These are phyloP conservation scores for Drosophila jambulina DNA, from an alignment of 1,140 invertebrate species.

Conservation along the genomic window DNA sequence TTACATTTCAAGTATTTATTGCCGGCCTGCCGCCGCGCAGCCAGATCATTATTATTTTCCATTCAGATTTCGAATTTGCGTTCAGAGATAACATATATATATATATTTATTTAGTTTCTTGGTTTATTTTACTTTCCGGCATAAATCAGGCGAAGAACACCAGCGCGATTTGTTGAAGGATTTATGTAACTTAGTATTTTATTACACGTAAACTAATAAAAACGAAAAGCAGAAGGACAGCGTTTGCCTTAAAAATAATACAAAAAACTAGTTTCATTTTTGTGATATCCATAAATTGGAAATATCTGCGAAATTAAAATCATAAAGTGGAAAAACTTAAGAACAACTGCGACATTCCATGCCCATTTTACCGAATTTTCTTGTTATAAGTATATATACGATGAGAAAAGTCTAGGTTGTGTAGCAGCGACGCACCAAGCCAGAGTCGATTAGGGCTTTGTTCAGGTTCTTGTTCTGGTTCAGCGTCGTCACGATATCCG, in stretches of 20 bases:
- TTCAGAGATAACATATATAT: conserved; percentile 46
- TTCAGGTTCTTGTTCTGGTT: conserved; percentile 51
- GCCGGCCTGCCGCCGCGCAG: conserved; percentile 42
- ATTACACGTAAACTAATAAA: conserved; percentile 85
- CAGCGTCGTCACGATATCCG: background rate
- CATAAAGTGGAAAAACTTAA: background rate
- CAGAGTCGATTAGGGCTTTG: conserved; percentile 45
- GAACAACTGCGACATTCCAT: background rate
- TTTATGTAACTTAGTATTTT: conserved; percentile 85
- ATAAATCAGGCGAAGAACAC: conserved; percentile 62
- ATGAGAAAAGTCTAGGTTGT: background rate
- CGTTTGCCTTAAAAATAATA: conserved; percentile 84
- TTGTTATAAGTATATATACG: background rate
- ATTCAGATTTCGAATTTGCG: conserved; percentile 45
- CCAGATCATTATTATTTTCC: conserved; percentile 56
- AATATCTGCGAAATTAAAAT: background rate
- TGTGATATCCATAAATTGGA: background rate
- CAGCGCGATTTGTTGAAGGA: conserved; percentile 67
- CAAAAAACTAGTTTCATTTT: conserved; percentile 36
- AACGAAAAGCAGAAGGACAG: conserved; percentile 84
- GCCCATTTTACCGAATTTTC: background rate
- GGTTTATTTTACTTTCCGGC: conserved; percentile 61
- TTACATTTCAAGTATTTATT: conserved; percentile 72
- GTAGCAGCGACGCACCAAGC: conserved; percentile 54
- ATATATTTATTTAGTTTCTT: conserved; percentile 59